Percentiles rank a stretch among this genome's conserved stretches.
phyloP scores from a whole-genome alignment of 2,888 invertebrate species.

The Rhingia campestris region DNA sequence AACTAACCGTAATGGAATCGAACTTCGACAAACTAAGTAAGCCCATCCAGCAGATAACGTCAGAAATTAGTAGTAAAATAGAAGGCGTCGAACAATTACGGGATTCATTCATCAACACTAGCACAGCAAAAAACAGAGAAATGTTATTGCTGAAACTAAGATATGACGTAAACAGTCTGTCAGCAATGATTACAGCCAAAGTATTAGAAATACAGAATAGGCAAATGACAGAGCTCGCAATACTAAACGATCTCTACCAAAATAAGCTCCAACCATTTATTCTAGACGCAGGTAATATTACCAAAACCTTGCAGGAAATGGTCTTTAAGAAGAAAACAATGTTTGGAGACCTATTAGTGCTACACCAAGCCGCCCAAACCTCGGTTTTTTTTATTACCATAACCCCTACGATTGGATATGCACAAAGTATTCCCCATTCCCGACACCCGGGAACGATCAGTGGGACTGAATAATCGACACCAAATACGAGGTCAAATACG shows the following conservation, averaged over 20 bases:
- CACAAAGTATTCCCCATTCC: conserved; percentile 3
- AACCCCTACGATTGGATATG: background rate
- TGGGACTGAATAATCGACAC: conserved; percentile 5
- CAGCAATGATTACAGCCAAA: background rate
- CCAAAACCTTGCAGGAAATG: background rate
- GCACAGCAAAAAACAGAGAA: background rate
- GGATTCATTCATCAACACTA: background rate
- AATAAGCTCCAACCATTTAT: conserved; percentile 4
- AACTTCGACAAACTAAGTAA: background rate
- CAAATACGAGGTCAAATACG: background rate
- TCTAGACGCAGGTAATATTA: background rate
- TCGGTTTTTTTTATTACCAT: background rate
- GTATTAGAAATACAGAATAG: background rate
- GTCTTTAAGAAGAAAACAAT: background rate
- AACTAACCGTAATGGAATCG: no score
- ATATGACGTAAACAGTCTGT: background rate
- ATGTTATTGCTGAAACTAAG: background rate
- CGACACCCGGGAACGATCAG: background rate
- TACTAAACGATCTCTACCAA: background rate
- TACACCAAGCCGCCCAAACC: background rate
- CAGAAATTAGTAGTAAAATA: background rate
- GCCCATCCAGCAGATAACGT: background rate
- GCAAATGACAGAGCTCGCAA: background rate
- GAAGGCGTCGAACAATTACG: background rate
- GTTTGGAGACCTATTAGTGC: no score